These are phyloP conservation scores for Carlito syrichta DNA, from an alignment of 2,113 vertebrate species.

Conservation along the genomic window DNA sequence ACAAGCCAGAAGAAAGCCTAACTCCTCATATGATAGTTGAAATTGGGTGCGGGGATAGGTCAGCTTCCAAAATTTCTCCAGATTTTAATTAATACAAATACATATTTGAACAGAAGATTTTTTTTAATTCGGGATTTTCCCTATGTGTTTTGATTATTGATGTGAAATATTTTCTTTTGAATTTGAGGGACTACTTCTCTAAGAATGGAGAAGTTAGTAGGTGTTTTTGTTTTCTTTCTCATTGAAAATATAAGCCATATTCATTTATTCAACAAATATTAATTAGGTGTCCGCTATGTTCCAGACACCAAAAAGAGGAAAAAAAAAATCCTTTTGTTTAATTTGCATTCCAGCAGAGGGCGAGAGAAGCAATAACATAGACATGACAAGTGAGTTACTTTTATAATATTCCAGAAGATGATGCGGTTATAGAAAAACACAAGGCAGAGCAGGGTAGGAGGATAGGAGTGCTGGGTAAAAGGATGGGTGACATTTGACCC, in stretches of 20 bases:
- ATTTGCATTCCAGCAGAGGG: not conserved
- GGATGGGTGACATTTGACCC: not conserved
- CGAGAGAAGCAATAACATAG: not conserved
- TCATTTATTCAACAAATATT: constrained; percentile 3
- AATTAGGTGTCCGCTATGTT: not conserved
- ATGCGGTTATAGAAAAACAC: not conserved
- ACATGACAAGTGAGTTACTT: not conserved
- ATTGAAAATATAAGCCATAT: not conserved
- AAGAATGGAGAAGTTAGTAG: not conserved
- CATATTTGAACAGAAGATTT: not conserved
- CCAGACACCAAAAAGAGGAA: not conserved
- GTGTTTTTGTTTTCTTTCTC: not conserved
- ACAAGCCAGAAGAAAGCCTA: not conserved
- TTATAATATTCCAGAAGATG: not conserved
- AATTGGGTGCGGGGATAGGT: not conserved
- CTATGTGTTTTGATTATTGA: not conserved
- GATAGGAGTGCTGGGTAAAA: not conserved
- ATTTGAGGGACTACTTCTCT: not conserved
- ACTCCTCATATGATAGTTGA: not conserved
- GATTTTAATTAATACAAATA: not conserved
- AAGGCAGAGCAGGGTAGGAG: not conserved
- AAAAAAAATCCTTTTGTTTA: not conserved
- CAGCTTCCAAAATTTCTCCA: not conserved
- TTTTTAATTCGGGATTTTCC: not conserved
- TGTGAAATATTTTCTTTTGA: not conserved